These are phyloP conservation scores for Miichthys miiuy DNA, from an alignment of 2,797 vertebrate genomes.

Conservation along the genomic window DNA sequence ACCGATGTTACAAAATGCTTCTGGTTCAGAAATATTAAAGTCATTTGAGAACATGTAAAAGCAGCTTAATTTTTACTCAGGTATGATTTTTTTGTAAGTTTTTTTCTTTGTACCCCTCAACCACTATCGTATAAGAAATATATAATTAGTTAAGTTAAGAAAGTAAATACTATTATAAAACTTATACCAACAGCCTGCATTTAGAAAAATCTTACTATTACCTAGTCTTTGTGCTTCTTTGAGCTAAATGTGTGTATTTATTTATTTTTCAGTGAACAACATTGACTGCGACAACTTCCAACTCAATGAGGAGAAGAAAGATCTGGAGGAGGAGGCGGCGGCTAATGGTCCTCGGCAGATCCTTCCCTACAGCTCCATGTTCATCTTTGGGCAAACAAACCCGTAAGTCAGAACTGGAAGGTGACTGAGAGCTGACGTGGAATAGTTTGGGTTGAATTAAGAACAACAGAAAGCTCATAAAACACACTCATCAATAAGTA, in stretches of 20 bases:
- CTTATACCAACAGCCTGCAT: neutral
- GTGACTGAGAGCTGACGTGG: neutral
- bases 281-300: slow-evolving; percentile 89
- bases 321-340: slow-evolving; percentile 87
- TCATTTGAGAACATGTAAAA: neutral
- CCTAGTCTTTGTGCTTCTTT: slow-evolving; percentile 21
- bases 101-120: neutral
- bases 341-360: slow-evolving; percentile 90
- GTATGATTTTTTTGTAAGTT: neutral
- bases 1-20: neutral
- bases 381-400: slow-evolving; percentile 94
- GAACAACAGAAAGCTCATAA: neutral
- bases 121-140: slow-evolving; percentile 1
- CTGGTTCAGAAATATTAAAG: neutral
- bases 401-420: slow-evolving; percentile 87
- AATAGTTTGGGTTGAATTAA: slow-evolving; percentile 6
- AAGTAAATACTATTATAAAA: neutral
- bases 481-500: neutral
- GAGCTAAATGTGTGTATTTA: slow-evolving; percentile 5
- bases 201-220: neutral
- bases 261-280: slow-evolving; percentile 88
- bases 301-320: slow-evolving; percentile 93
- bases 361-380: slow-evolving; percentile 98
- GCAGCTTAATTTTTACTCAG: neutral
- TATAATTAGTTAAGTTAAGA: neutral